Conservation (phyloP, 2,888 invertebrate species). For the Stomorhina lunata region DNA sequence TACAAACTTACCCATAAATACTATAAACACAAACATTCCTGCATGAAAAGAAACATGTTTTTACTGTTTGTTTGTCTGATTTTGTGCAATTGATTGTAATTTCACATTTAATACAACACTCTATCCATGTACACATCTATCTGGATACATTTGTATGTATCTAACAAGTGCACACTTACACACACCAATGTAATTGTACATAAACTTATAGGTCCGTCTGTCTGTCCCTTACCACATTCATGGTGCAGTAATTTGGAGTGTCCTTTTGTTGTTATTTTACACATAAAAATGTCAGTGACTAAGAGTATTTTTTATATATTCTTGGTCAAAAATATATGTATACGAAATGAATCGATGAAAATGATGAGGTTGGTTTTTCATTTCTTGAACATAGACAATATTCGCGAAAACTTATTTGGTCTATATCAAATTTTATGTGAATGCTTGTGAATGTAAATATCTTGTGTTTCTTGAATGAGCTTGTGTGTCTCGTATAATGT, state of each 20-base stretch:
- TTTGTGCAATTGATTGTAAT: slow-evolving; percentile 23
- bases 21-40: neutral
- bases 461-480: neutral
- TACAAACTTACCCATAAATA: neutral
- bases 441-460: neutral
- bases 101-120: neutral
- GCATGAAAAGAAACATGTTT: slow-evolving; percentile 2
- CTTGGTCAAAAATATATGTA: neutral
- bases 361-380: slow-evolving; percentile 2
- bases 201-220: neutral
- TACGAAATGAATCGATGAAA: slow-evolving; percentile 34
- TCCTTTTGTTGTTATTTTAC: neutral
- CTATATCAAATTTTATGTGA: neutral
- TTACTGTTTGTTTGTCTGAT: slow-evolving; percentile 5
- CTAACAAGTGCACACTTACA: neutral
- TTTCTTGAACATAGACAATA: neutral
- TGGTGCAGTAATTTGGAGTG: slow-evolving; percentile 24
- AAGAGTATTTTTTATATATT: neutral
- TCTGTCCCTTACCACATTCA: neutral
- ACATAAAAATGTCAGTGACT: neutral
- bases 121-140: too few species aligned
- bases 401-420: slow-evolving; percentile 19
- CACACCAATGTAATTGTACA: neutral
- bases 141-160: too few species aligned
- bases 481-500: slow-evolving; percentile 23